Evolutionary conservation across 2,113 vertebrate species (phyloP).

Genomic region (Xiphorhynchus elegans): DNA sequence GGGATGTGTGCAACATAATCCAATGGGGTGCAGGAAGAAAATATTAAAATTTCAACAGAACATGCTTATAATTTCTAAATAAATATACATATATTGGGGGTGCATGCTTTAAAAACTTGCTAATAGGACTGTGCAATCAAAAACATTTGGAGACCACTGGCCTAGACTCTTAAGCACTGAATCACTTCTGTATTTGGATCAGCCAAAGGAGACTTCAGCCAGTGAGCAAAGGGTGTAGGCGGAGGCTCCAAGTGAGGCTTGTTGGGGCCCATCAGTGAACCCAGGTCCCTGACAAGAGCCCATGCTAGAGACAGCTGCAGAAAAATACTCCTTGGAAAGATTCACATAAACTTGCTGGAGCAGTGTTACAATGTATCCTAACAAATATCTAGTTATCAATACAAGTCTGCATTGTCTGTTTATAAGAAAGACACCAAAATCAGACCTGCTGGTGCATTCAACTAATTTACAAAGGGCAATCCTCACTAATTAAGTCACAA

Average conservation of each 20-base stretch:
- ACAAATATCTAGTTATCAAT: background rate
- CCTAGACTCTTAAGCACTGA: background rate
- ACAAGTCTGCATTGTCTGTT: background rate
- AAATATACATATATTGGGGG: background rate
- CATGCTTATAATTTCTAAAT: background rate
- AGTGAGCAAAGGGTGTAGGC: background rate
- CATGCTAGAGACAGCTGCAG: rapidly evolving
- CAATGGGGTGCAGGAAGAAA: background rate
- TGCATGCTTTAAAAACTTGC: background rate
- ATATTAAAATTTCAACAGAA: background rate
- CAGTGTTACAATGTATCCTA: background rate
- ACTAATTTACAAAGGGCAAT: background rate
- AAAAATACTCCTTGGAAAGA: background rate
- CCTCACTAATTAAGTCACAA: background rate
- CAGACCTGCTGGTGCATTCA: background rate
- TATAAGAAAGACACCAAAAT: background rate
- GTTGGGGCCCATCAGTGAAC: rapidly evolving
- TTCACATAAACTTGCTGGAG: background rate
- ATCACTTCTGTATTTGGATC: background rate
- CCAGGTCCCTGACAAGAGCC: background rate
- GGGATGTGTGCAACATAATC: background rate
- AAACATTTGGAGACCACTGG: background rate
- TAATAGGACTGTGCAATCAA: rapidly evolving
- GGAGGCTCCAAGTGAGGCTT: background rate
- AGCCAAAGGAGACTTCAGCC: background rate